Evolutionary conservation across 2,113 vertebrate genomes (phyloP).

Genomic region (Mustelus asterias): DNA sequence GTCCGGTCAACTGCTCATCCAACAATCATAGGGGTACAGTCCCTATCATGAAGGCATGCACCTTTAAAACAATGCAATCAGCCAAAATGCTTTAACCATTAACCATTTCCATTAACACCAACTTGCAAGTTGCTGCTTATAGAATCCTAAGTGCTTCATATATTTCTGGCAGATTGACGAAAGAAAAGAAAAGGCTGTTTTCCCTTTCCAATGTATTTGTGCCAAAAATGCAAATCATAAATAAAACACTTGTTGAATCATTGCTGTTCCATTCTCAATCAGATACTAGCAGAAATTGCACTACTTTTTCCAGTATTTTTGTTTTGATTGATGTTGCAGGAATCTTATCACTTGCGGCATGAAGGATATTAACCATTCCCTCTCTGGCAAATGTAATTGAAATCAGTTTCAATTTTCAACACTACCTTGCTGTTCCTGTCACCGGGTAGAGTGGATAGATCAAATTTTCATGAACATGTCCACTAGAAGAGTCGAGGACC

Average conservation of each 20-base stretch:
- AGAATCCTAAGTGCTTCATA: neutral
- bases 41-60: neutral
- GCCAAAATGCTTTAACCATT: neutral
- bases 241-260: neutral
- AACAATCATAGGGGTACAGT: neutral
- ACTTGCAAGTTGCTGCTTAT: neutral
- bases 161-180: neutral
- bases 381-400: neutral
- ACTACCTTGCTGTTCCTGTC: neutral
- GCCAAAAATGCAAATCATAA: neutral
- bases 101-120: neutral
- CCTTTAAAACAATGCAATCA: neutral
- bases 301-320: neutral
- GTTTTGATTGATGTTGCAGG: neutral
- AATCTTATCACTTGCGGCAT: neutral
- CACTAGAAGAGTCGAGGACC: neutral
- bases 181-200: neutral
- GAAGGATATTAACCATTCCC: neutral
- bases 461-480: neutral
- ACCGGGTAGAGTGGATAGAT: neutral
- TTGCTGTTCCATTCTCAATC: neutral
- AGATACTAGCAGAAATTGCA: neutral
- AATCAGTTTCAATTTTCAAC: neutral
- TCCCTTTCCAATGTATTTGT: neutral
- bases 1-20: neutral